Conservation (phyloP, 2,888 invertebrate genomes). For the Ectemnius cavifrons region DNA sequence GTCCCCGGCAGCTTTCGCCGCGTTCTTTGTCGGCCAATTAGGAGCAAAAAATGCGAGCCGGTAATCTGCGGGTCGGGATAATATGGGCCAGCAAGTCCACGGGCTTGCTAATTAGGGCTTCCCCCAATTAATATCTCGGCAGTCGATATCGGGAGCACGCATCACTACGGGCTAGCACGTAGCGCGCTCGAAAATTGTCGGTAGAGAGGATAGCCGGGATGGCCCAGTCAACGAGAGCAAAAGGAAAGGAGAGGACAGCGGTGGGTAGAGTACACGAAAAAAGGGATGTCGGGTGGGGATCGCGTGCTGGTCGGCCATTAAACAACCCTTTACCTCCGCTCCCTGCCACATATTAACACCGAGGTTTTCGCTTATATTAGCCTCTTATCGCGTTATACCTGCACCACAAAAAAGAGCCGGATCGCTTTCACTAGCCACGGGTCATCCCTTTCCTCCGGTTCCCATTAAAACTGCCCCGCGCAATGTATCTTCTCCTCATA, state of each 20-base stretch:
- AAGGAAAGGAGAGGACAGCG: conserved; percentile 16
- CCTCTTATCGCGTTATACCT: conserved; percentile 32
- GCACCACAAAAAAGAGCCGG: conserved; percentile 9
- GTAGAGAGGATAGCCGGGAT: conserved; percentile 8
- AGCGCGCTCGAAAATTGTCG: not conserved
- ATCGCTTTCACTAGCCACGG: not conserved
- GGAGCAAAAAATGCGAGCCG: too few species aligned
- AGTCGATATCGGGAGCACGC: too few species aligned
- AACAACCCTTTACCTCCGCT: conserved; percentile 37
- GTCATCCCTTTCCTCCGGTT: not conserved
- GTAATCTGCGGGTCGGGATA: too few species aligned
- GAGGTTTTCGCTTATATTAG: conserved; percentile 50
- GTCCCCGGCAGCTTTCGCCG: too few species aligned
- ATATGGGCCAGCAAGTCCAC: too few species aligned
- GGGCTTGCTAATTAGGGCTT: too few species aligned
- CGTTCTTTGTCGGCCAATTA: too few species aligned
- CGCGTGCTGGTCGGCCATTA: conserved; percentile 56
- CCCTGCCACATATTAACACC: conserved; percentile 52
- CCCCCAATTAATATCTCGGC: too few species aligned
- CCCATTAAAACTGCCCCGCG: too few species aligned
- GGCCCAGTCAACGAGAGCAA: conserved; percentile 25
- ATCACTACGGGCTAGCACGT: too few species aligned
- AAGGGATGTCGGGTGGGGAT: conserved; percentile 33
- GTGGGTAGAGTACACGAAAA: conserved; percentile 36
- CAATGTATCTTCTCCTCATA: not conserved